Evolutionary conservation across 2,113 vertebrate genomes (phyloP), one percentile per base, ranked within the genome.

Genomic region (Nesogale talazaci): DNA sequence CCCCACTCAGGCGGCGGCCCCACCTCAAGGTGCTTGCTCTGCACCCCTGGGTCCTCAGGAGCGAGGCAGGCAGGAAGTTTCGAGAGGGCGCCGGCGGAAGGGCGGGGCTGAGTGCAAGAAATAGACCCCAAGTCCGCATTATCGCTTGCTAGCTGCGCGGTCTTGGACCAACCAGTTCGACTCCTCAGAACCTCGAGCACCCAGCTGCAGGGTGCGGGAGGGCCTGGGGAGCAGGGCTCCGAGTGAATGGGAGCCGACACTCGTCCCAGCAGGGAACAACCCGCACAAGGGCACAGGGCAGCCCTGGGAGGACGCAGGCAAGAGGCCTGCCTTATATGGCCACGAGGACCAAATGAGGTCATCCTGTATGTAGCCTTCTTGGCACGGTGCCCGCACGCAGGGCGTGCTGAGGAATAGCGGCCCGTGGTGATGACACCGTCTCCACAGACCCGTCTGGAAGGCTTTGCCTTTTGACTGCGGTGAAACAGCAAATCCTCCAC

Each of bases 401-500:
- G 38, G 87, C 82, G 27, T 36, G 15, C 40, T 74, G 25, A 2
- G 61, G 70, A 86, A 87, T 1, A 80, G 29, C 10, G 63, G 38
- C 59, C 23, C 34, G 16, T 42, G 34, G n/a, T 61, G 38, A 27
- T 46, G 70, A 86, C 83, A 22, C 40, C 19, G 16, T 63, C 36
- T 11, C n/a, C 14, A 16, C 20, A 42, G 90, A 59, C 86, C 22
- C 12, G 52, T 78, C 77, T 91, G 93, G 78, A 72, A 82, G 74
- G n/a, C 72, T 83, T 82, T 56, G 59, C 52, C 63, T 40, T 42
- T 52, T 52, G 46, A 8, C 81, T 67, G 25, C 20, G 29, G 15
- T 20, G 31, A 74, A 83, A 23, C 38, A 12, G 27, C 31, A 81
- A 36, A 12, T 46, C 34, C 59, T 40, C 38, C 75, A 38, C 14